phyloP scores from a whole-genome alignment of 2,797 vertebrate genomes.

The Acanthurus lineatus region DNA sequence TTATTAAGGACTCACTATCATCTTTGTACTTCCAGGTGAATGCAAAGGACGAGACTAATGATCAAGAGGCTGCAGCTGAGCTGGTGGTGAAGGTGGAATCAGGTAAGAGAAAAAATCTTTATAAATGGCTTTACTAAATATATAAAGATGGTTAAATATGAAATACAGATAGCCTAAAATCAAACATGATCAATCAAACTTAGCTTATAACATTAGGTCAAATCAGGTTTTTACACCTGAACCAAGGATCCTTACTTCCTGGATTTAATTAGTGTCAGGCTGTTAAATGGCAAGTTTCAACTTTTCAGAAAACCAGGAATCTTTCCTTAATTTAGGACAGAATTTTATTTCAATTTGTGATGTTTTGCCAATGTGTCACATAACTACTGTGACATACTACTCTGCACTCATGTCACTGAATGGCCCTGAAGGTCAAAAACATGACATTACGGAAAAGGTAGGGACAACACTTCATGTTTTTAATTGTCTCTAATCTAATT shows the following conservation, averaged over 20 bases:
- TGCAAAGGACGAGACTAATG: slow-evolving; percentile 71
- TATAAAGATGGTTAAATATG: not conserved
- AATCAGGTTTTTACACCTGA: not conserved
- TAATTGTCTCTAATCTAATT: too few species aligned
- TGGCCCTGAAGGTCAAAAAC: too few species aligned
- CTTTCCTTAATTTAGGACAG: not conserved
- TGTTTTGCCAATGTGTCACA: too few species aligned
- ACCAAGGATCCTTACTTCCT: not conserved
- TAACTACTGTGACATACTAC: too few species aligned
- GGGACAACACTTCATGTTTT: too few species aligned
- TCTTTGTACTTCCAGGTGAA: slow-evolving; percentile 62
- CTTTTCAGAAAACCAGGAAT: not conserved
- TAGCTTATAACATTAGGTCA: not conserved
- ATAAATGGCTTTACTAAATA: not conserved
- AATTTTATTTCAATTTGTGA: not conserved
- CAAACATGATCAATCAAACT: not conserved
- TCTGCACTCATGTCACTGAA: too few species aligned
- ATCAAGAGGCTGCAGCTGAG: slow-evolving; percentile 44
- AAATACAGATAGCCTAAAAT: not conserved
- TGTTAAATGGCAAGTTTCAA: not conserved
- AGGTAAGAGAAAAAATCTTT: slow-evolving; percentile 67
- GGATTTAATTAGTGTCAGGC: not conserved
- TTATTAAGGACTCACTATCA: not conserved
- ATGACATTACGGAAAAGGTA: too few species aligned
- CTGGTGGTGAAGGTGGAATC: slow-evolving; percentile 73